phyloP scores from a whole-genome alignment of 1,140 invertebrate genomes.

The Psilanteris sp. region DNA sequence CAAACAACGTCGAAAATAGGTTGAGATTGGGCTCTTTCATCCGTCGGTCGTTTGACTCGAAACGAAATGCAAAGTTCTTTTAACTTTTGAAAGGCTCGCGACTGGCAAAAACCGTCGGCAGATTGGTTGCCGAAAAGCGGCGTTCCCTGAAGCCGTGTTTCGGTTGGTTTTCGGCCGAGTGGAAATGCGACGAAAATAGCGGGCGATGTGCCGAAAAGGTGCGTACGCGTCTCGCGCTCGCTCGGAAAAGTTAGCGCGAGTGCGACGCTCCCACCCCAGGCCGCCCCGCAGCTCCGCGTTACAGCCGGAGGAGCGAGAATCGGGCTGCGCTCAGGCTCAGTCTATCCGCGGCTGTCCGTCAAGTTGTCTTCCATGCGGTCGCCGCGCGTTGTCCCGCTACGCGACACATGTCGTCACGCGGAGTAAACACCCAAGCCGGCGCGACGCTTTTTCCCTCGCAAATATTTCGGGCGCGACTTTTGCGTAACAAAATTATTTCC shows the following conservation, averaged over 20 bases:
- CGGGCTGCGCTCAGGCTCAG: constrained; percentile 55
- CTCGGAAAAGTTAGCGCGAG: constrained; percentile 35
- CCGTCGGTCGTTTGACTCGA: too few relatives aligned
- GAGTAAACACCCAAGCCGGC: constrained; percentile 10
- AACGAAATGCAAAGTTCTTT: too few relatives aligned
- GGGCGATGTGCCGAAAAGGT: constrained; percentile 20
- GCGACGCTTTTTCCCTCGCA: not conserved
- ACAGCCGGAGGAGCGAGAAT: constrained; percentile 32
- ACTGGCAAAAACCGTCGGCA: too few relatives aligned
- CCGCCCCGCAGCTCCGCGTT: constrained; percentile 4
- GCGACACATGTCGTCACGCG: constrained; percentile 48
- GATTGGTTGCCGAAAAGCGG: too few relatives aligned
- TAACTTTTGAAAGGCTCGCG: too few relatives aligned
- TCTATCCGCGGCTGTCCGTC: constrained; percentile 71
- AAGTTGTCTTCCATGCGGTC: constrained; percentile 63
- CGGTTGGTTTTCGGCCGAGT: too few relatives aligned
- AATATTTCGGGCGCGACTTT: too few relatives aligned
- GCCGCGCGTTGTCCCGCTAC: constrained; percentile 32
- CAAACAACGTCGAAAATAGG: too few relatives aligned
- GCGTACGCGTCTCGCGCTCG: constrained; percentile 8
- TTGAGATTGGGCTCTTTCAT: too few relatives aligned
- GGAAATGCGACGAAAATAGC: constrained; percentile 32
- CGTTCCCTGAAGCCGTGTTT: too few relatives aligned
- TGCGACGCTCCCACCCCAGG: constrained; percentile 23
- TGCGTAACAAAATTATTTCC: too few relatives aligned